Evolutionary conservation across 2,113 vertebrate species (phyloP).

Genomic region (Naja naja): DNA sequence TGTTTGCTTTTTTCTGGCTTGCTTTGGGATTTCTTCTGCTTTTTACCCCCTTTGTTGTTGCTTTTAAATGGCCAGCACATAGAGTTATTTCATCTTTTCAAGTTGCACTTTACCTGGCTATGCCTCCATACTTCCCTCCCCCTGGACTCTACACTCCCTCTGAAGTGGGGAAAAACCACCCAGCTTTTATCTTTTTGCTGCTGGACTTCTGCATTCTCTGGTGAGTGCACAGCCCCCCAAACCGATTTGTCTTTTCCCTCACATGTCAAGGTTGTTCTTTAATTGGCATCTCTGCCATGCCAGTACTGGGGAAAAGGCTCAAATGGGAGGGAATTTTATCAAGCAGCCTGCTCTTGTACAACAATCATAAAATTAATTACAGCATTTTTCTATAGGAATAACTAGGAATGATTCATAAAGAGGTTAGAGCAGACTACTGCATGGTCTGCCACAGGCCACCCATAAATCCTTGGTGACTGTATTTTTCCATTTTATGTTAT

Average conservation of each 20-base stretch:
- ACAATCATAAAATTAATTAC: neutral
- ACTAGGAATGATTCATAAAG: neutral
- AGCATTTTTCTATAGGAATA: neutral
- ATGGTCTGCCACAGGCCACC: neutral
- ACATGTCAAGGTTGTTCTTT: neutral
- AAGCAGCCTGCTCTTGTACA: neutral
- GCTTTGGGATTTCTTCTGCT: neutral
- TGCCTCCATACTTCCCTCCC: neutral
- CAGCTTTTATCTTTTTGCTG: neutral
- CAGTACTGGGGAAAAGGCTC: neutral
- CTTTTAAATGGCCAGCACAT: neutral
- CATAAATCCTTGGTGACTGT: neutral
- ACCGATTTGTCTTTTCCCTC: neutral
- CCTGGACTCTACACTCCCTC: neutral
- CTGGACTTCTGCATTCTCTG: neutral
- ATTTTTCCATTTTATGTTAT: neutral
- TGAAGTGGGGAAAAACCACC: neutral
- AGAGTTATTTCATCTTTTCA: neutral
- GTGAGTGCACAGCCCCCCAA: neutral
- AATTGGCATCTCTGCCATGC: neutral
- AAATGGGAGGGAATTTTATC: neutral
- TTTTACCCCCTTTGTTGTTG: neutral
- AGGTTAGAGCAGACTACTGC: neutral
- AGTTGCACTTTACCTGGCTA: neutral
- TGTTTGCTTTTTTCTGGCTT: neutral